These are phyloP conservation scores for Osedax fenrisi DNA, from an alignment of 2,888 invertebrate genomes.

Conservation along the genomic window DNA sequence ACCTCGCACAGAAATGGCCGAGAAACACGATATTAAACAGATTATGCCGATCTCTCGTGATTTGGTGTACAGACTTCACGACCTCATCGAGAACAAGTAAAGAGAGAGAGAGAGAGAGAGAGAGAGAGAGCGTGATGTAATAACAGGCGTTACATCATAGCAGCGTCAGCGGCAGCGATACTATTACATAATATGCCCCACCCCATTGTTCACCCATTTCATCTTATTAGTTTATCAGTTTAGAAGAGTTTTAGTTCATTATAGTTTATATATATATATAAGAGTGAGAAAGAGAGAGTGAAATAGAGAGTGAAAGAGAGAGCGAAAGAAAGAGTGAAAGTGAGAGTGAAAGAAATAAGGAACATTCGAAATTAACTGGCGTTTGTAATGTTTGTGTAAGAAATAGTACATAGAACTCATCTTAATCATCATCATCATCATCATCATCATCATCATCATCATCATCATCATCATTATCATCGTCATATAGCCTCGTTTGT, in stretches of 20 bases:
- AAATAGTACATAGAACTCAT: too few species aligned
- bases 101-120: constrained; percentile 6
- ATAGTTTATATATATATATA: too few species aligned
- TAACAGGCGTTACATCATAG: too few species aligned
- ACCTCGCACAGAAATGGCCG: constrained; percentile 76
- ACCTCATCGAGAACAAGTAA: constrained; percentile 73
- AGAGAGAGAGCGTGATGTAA: not conserved
- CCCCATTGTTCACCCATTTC: too few species aligned
- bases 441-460: too few species aligned
- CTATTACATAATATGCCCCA: too few species aligned
- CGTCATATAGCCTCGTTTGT: too few species aligned
- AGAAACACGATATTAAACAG: constrained; percentile 73
- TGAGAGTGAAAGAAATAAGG: not conserved
- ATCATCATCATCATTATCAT: too few species aligned
- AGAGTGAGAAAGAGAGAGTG: not conserved
- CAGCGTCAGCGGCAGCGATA: too few species aligned
- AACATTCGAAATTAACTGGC: not conserved
- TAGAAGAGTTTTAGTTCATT: too few species aligned
- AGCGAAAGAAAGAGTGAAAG: not conserved
- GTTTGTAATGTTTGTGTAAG: not conserved
- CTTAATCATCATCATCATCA: too few species aligned
- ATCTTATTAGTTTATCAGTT: too few species aligned
- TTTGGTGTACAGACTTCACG: constrained; percentile 74
- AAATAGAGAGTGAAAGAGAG: not conserved
- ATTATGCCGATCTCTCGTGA: constrained; percentile 72